Base-by-base conservation (phyloP, 2,797 vertebrate species). In the Mareca strepera region DNA sequence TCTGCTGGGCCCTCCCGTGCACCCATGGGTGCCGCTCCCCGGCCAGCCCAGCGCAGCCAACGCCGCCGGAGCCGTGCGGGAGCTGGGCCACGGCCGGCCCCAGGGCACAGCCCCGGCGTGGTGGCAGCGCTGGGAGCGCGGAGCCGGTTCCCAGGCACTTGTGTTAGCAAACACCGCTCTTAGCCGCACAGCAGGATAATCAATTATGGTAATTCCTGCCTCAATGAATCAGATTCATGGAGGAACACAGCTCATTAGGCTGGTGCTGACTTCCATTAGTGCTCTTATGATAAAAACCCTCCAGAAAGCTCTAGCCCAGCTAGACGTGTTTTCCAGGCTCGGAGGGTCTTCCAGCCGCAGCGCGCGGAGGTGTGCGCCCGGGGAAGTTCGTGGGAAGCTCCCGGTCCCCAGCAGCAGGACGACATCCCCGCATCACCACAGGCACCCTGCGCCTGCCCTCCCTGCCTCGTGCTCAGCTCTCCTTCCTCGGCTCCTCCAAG, bases 141-240 rank as follows among this genome's bases (percentile, higher is more conserved):
- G 80, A 63, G 78, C 26, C 1, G 33, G 31, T 52, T 88, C 93
- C 83, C 86, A 75, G 92, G 81, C 91, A 72, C 90, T 82, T 1
- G 29, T 90, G 83, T 94, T 48, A 78, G 95, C 95, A 96, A 96
- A 95, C 95, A 86, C 14, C 1, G 14, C 93, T 85, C 93, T 64
- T 60, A 84, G 85, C 74, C 1, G 29, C 96, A 13, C 96, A 96
- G 97, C 79, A 60, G 96, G 97, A 93, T 95, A 88, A 97, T 97
- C 98, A 98, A 86, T 97, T 97, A 97, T 94, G 93, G 96, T 97
- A 97, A 97, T 97, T 97, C 96, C 84, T 96, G 94, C 97, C 96
- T 97, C 96, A 46, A 58, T 91, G 96, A 97, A 97, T 97, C 97
- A 92, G 97, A 96, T 93, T 96, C 96, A 78, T 92, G 93, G 96